Base-by-base conservation (phyloP, 1,140 invertebrate genomes). In the Drosophila pandora region DNA sequence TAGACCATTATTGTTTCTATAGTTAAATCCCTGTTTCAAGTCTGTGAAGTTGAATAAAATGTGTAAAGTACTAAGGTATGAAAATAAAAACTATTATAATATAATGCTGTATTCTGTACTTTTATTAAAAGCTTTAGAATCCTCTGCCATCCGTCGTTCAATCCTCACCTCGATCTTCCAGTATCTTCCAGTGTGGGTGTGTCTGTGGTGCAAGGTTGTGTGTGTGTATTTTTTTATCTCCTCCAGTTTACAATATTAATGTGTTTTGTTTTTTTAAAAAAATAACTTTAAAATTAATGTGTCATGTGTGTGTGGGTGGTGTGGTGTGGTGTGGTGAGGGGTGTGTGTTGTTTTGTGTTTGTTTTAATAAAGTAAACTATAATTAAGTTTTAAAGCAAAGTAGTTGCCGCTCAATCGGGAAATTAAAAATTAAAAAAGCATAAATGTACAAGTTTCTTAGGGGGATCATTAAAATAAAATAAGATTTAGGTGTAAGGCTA, bases 221-320 rank as follows among this genome's bases (percentile, higher is more conserved):
- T 76, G 30, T 53, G 10, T 48, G 43, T n/a, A n/a, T n/a, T 6
- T 63, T 63, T 79, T 54, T 39, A 37, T 45, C 54, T 68, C 58
- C 72, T 76, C 65, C 64, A 17, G 70, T 60, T 77, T 77, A 83
- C 76, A 85, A 76, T 73, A 69, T 78, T 64, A 60, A 70, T 76
- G 59, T 52, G 76, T 58, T 28, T 28, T 5, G 25, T 25, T 28
- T 28, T 59, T 56, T 68, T 60, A 80, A 84, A 75, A 75, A 80
- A 84, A 84, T 84, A 84, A 87, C 82, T 87, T 84, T 87, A 84
- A 87, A 85, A 72, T 73, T 80, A 85, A 81, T 81, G 60, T 62
- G 59, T 79, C 58, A 71, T 76, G 62, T 84, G 71, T 84, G 71
- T 17, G 17, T 17, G 17, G 17, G 17, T 17, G 74, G 75, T 70